Evolutionary conservation across 2,888 invertebrate species (phyloP).

Genomic region (Diplazon laetatorius): DNA sequence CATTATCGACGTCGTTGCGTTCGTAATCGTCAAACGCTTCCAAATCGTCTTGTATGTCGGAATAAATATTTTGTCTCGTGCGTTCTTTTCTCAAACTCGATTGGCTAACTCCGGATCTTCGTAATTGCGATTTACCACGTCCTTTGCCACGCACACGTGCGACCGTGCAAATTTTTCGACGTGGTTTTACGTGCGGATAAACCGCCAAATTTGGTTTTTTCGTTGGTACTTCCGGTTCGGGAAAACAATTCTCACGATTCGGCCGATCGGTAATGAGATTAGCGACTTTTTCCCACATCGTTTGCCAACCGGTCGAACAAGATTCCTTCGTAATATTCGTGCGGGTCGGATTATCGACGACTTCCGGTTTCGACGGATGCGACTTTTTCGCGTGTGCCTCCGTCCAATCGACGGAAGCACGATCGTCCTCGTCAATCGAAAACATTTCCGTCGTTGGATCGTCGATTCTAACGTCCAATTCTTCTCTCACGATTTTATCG

Average conservation of each 20-base stretch:
- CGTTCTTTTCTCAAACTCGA: slow-evolving; percentile 74
- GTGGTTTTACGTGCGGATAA: slow-evolving; percentile 40
- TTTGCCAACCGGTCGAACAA: slow-evolving; percentile 24
- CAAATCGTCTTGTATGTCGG: slow-evolving; percentile 70
- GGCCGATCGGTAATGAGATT: slow-evolving; percentile 61
- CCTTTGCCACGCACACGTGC: slow-evolving; percentile 72
- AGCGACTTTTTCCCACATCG: slow-evolving; percentile 65
- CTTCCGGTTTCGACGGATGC: slow-evolving; percentile 17
- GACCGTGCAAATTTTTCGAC: slow-evolving; percentile 65
- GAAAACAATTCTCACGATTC: slow-evolving; percentile 1
- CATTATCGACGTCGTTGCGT: slow-evolving; percentile 52
- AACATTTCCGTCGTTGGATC: not conserved
- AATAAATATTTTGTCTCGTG: slow-evolving; percentile 69
- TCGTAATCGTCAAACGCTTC: slow-evolving; percentile 56
- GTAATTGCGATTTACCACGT: slow-evolving; percentile 73
- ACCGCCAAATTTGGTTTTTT: slow-evolving; percentile 56
- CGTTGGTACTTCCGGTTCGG: slow-evolving; percentile 60
- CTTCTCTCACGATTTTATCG: not conserved
- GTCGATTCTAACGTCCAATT: slow-evolving; percentile 34
- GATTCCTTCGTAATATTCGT: slow-evolving; percentile 11
- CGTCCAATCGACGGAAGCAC: not conserved
- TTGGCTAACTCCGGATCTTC: slow-evolving; percentile 76
- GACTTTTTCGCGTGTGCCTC: not conserved
- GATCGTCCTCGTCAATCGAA: not conserved
- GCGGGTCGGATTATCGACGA: not conserved